Evolutionary conservation across 2,113 vertebrate species (phyloP).

Genomic region (Thymallus thymallus): DNA sequence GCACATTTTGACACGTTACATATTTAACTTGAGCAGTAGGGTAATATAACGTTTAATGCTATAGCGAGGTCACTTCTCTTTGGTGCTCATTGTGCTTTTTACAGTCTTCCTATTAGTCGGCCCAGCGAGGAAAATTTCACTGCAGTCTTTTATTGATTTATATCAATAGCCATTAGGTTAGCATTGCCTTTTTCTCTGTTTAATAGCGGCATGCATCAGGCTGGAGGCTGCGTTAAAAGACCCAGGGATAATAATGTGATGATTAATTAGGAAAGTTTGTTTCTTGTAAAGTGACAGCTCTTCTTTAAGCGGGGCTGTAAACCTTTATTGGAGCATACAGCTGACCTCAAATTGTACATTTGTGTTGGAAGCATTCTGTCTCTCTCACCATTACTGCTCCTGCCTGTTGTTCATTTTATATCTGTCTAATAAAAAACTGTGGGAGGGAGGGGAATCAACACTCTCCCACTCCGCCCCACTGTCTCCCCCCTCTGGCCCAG

Average conservation of each 20-base stretch:
- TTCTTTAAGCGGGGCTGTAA: conserved; percentile 86
- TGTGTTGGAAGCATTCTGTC: conserved; percentile 80
- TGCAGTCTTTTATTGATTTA: conserved; percentile 68
- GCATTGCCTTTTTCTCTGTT: conserved; percentile 51
- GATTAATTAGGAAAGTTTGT: conserved; percentile 79
- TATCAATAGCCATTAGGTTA: conserved; percentile 69
- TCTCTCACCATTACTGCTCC: conserved; percentile 78
- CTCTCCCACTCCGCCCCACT: conserved; percentile 37
- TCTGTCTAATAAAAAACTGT: conserved; percentile 91
- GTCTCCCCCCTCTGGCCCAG: conserved; percentile 35
- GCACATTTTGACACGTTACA: conserved; percentile 60
- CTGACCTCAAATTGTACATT: conserved; percentile 94
- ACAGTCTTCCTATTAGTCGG: conserved; percentile 68
- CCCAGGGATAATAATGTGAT: conserved; percentile 66
- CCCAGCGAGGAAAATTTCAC: conserved; percentile 64
- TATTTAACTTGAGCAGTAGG: conserved; percentile 57
- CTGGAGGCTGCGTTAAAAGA: conserved; percentile 53
- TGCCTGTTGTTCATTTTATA: conserved; percentile 97
- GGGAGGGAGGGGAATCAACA: conserved; percentile 64
- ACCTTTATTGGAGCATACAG: conserved; percentile 90
- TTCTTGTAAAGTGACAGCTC: conserved; percentile 74
- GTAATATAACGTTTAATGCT: conserved; percentile 63
- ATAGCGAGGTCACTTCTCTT: conserved; percentile 65
- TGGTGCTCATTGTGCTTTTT: conserved; percentile 65
- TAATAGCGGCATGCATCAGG: conserved; percentile 56